Base-by-base conservation (phyloP, 2,888 invertebrate species). In the Nasonovia ribisnigri region DNA sequence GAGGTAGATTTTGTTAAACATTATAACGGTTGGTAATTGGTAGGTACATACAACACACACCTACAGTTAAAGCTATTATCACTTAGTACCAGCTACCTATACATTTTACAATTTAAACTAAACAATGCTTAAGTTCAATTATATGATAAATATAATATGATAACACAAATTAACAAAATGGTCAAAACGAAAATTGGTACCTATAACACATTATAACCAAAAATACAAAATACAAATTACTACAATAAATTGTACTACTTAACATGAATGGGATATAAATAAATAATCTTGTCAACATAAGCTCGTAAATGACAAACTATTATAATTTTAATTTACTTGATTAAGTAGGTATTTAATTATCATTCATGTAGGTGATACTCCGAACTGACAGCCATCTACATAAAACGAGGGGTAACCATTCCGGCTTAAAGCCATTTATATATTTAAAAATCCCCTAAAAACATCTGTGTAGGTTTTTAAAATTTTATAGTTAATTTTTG, bases 361-460 rank as follows among this genome's bases (percentile, higher is more conserved):
- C 20, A 13, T 67, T 8, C n/a, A 20, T 77, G 13, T 20, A 36
- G n/a, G 1, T 2, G 0, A 77, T 0, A 77, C 5, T 26, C 1
- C 26, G 54, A 57, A 57, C 54, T 57, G 54, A 26, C 29, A 67
- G n/a, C 4, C 1, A n/a, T n/a, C n/a, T 36, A 36, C 5, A 77
- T 77, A 2, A 36, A 36, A 20, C 36, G 3, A 1, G 4, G 3
- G 3, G 0, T 3, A n/a, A n/a, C n/a, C 3, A 13, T 6, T 57
- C 8, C 13, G n/a, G 3, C 60, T 60, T 10, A n/a, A 60, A 60
- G 3, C 60, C 11, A 60, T 60, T 60, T 11, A 60, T 60, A n/a
- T n/a, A 60, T 60, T n/a, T n/a, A 29, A 4, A 13, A 13, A 67
- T 0, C 10, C n/a, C 67, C 3, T 4, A 67, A 67, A n/a, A n/a